phyloP scores from a whole-genome alignment of 1,140 invertebrate genomes.

The Rhyzopertha dominica region DNA sequence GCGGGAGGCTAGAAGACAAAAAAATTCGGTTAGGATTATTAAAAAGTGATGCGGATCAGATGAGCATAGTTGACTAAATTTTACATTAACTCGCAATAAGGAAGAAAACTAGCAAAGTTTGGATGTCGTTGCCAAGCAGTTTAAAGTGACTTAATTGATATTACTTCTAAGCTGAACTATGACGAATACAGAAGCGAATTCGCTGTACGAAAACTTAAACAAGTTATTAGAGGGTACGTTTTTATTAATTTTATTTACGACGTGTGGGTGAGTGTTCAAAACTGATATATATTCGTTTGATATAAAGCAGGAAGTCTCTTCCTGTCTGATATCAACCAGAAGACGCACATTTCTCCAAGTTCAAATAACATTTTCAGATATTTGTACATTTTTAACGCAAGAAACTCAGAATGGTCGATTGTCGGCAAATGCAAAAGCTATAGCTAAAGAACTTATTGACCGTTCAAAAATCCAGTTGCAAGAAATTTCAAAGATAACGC shows the following conservation, averaged over 20 bases:
- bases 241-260: constrained; percentile 20
- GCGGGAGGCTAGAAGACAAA: neutral
- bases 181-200: constrained; percentile 6
- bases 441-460: constrained; percentile 21
- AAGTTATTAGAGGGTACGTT: constrained; percentile 16
- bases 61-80: constrained; percentile 3
- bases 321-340: neutral
- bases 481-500: constrained; percentile 17
- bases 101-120: constrained; percentile 12
- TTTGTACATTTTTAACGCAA: constrained; percentile 23
- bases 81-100: constrained; percentile 2
- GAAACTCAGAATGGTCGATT: constrained; percentile 18
- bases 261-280: constrained; percentile 32
- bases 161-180: neutral
- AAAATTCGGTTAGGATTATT: constrained; percentile 21
- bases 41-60: neutral
- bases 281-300: constrained; percentile 18
- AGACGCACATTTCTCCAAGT: neutral
- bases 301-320: neutral
- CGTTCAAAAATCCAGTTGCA: constrained; percentile 25
- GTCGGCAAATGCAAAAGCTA: constrained; percentile 15
- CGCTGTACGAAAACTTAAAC: constrained; percentile 14
- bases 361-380: constrained; percentile 19
- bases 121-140: too few relatives aligned
- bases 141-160: constrained; percentile 13